Conservation (phyloP, 2,888 invertebrate genomes). For the Isotomurus palustris region DNA sequence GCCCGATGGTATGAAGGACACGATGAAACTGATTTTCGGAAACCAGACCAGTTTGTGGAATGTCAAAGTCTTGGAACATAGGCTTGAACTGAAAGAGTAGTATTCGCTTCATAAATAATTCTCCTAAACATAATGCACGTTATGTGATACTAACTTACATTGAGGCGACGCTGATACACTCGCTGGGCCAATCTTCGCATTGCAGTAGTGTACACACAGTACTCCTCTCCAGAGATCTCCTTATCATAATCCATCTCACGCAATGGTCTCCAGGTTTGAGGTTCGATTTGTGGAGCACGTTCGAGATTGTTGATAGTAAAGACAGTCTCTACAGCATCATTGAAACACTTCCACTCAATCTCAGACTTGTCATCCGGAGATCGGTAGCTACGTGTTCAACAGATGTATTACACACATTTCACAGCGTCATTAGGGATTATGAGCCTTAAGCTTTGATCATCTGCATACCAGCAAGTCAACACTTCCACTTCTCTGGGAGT, state of each 20-base stretch:
- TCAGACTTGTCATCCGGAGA: conserved; percentile 42
- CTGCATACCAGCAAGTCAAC: conserved; percentile 63
- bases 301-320: conserved; percentile 63
- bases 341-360: conserved; percentile 56
- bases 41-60: conserved; percentile 42
- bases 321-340: conserved; percentile 64
- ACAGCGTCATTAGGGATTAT: not conserved
- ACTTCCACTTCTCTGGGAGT: conserved; percentile 64
- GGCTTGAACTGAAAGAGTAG: conserved; percentile 37
- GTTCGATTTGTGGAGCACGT: conserved; percentile 63
- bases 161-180: conserved; percentile 32
- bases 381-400: conserved; percentile 27
- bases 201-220: conserved; percentile 35
- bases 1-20: conserved; percentile 40
- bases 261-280: conserved; percentile 49
- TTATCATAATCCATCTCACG: conserved; percentile 45
- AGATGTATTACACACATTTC: not conserved
- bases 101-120: not conserved
- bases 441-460: not conserved
- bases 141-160: conserved; percentile 21
- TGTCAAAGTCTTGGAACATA: conserved; percentile 44
- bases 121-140: too few species aligned
- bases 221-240: conserved; percentile 27
- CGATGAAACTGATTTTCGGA: conserved; percentile 44
- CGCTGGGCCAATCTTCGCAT: conserved; percentile 38